Evolutionary conservation across 2,888 invertebrate genomes (phyloP).

Genomic region (Lochmaea capreae): DNA sequence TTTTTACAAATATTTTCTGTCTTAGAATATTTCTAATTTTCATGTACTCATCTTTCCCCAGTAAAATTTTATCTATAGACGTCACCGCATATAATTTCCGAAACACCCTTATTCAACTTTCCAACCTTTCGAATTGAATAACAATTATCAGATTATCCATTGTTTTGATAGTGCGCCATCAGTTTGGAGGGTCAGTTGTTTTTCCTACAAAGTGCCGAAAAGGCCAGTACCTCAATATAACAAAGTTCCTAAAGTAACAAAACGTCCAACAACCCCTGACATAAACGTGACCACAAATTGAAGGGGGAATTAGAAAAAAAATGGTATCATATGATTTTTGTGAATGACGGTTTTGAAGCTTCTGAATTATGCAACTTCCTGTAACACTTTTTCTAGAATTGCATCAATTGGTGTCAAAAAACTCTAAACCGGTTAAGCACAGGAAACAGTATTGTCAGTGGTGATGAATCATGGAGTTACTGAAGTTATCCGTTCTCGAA

Average conservation of each 20-base stretch:
- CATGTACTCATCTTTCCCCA: neutral
- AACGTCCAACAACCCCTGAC: conserved; percentile 3
- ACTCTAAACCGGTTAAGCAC: too few relatives aligned
- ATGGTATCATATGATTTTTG: neutral
- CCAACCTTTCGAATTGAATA: conserved; percentile 45
- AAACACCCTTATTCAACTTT: neutral
- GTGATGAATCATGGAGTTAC: too few relatives aligned
- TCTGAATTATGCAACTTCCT: too few relatives aligned
- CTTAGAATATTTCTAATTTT: too few relatives aligned
- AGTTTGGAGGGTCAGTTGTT: conserved; percentile 49
- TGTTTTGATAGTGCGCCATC: conserved; percentile 46
- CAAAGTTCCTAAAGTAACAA: conserved; percentile 48
- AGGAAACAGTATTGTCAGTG: too few relatives aligned
- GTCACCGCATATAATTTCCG: neutral
- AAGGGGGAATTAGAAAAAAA: neutral
- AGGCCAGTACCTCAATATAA: conserved; percentile 44
- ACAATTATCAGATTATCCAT: conserved; percentile 49
- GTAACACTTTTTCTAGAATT: too few relatives aligned
- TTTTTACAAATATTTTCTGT: too few relatives aligned
- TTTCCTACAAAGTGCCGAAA: conserved; percentile 50
- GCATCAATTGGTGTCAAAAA: too few relatives aligned
- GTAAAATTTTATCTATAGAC: neutral
- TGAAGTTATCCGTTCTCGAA: too few relatives aligned
- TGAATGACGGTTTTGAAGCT: neutral
- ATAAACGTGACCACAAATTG: neutral